Conservation (phyloP, 1,140 invertebrate species). For the Wasmannia auropunctata region DNA sequence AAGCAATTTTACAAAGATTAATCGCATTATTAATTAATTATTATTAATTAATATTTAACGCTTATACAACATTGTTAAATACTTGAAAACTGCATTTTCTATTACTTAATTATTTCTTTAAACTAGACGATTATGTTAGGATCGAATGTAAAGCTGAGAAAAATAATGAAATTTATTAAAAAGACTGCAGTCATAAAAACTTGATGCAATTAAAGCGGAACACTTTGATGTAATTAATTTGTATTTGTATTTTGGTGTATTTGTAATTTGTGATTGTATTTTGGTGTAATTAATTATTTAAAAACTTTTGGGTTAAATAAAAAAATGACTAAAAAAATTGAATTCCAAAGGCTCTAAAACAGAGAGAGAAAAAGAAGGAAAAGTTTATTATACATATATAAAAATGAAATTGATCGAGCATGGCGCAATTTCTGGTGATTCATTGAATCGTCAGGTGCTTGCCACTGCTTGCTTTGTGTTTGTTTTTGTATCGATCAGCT, state of each 20-base stretch:
- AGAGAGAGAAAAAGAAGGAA: no score
- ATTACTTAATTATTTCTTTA: not conserved
- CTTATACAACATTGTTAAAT: not conserved
- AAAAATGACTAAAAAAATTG: not conserved
- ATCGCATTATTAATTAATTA: not conserved
- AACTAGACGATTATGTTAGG: not conserved
- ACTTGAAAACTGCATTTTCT: not conserved
- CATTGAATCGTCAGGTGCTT: slow-evolving; percentile 3
- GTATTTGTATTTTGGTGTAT: no score
- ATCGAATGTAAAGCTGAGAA: not conserved
- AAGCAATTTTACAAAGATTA: not conserved
- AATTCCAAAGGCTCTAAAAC: not conserved
- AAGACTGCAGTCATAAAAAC: not conserved
- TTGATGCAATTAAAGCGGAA: not conserved
- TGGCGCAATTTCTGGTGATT: slow-evolving; percentile 9
- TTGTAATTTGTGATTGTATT: no score
- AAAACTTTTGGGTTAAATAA: not conserved
- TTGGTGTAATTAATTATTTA: no score
- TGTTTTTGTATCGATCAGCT: slow-evolving; percentile 38
- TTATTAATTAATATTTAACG: not conserved
- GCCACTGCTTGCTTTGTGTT: not conserved
- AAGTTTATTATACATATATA: not conserved
- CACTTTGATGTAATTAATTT: not conserved
- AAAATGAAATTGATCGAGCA: not conserved
- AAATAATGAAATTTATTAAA: not conserved